A percentile compares a stretch with the other conserved stretches of the same genome.
phyloP scores from a whole-genome alignment of 2,888 invertebrate genomes.

The Aricia artaxerxes region DNA sequence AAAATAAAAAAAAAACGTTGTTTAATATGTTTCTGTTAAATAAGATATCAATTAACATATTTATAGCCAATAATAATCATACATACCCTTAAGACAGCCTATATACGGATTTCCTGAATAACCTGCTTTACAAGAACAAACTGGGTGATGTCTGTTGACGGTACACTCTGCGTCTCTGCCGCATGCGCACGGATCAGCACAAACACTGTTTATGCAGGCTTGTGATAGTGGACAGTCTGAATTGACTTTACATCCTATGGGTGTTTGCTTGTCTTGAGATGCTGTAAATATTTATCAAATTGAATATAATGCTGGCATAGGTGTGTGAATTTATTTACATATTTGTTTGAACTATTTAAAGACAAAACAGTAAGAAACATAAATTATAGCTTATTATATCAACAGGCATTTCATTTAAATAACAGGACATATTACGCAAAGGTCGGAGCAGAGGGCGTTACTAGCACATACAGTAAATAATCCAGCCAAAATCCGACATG shows the following conservation, averaged over 20 bases:
- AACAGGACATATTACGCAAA: too few species aligned
- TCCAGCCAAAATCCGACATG: too few species aligned
- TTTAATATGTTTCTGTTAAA: background rate
- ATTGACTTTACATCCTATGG: slow-evolving; percentile 86
- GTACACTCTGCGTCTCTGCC: slow-evolving; percentile 91
- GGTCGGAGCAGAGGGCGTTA: too few species aligned
- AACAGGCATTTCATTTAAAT: too few species aligned
- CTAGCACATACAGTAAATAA: too few species aligned
- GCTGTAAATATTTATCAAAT: slow-evolving; percentile 62
- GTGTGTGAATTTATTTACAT: background rate
- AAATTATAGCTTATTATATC: too few species aligned
- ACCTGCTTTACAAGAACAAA: slow-evolving; percentile 90
- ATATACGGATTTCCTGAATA: slow-evolving; percentile 86
- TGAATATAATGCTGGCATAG: background rate
- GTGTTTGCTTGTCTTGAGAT: slow-evolving; percentile 69
- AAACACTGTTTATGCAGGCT: slow-evolving; percentile 90
- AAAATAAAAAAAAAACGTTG: slow-evolving; percentile 36
- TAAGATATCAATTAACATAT: too few species aligned
- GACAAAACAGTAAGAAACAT: too few species aligned
- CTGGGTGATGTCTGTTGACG: slow-evolving; percentile 91
- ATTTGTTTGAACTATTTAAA: background rate
- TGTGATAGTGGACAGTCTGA: slow-evolving; percentile 90
- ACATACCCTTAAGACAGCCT: slow-evolving; percentile 86
- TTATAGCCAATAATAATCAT: background rate
- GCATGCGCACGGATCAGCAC: slow-evolving; percentile 92